Evolutionary conservation across 2,113 vertebrate species (phyloP), one percentile per base, ranked within the genome.

Genomic region (Plestiodon gilberti): DNA sequence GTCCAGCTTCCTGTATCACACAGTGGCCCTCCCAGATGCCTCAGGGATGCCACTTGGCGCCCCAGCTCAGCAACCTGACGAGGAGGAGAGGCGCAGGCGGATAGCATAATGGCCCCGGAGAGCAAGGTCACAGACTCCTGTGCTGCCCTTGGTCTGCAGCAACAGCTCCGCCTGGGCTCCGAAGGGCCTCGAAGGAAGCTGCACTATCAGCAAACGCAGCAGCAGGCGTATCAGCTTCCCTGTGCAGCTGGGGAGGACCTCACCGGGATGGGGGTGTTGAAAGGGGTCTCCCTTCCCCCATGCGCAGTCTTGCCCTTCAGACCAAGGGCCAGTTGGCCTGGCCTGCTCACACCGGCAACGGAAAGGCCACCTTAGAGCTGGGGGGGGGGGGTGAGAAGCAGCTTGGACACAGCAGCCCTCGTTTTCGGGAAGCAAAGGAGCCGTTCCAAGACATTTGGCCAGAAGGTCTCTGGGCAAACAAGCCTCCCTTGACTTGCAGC

Each of bases 231-330:
- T 84, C 78, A 33, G 30, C 71, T 81, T 78, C 9, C 28, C 22
- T 35, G 0, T 0, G 20, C 57, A 17, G 18, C 1, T 0, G 35
- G 30, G 48, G 20, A 15, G 25, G 61, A 23, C 57, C 18, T 55
- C 55, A 28, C 35, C 22, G 76, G 4, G 43, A 48, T 48, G 43
- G 8, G 4, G 43, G n/a, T n/a, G n/a, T n/a, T n/a, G n/a, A n/a
- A n/a, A n/a, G 38, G 25, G 52, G 5, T 0, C 4, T 0, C 59
- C 0, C 6, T 4, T 0, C 8, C 30, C 80, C 81, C 52, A 1
- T 11, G 65, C 18, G 35, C 55, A 80, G 78, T 28, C n/a, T 57
- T 30, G n/a, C 30, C 30, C 67, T 33, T 2, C 30, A 69, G n/a
- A 69, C 30, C 64, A 30, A 67, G 28, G n/a, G n/a, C 4, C 33